Conservation (phyloP, 2,113 vertebrate species). For the Clarias magur region DNA sequence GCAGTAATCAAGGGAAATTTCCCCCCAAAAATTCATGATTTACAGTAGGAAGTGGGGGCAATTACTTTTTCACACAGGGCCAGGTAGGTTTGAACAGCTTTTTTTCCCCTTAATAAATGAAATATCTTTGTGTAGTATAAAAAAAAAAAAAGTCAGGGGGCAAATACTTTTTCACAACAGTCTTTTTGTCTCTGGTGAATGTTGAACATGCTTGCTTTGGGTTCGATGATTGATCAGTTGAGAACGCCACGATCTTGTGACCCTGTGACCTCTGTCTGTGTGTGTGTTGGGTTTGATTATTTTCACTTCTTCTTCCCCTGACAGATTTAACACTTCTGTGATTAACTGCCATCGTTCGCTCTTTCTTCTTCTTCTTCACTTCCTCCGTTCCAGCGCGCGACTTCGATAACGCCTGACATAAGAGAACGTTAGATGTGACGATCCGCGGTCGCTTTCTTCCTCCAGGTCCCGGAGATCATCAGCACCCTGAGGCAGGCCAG, state of each 20-base stretch:
- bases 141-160: too few species aligned
- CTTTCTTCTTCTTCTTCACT: neutral
- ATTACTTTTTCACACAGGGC: too few species aligned
- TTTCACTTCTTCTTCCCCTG: conserved; percentile 5
- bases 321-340: neutral
- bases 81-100: too few species aligned
- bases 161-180: too few species aligned
- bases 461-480: conserved; percentile 94
- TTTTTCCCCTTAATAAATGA: too few species aligned
- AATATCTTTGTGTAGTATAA: too few species aligned
- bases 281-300: too few species aligned
- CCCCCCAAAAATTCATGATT: too few species aligned
- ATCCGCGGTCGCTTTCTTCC: neutral
- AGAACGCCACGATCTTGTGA: too few species aligned
- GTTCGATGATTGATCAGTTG: neutral
- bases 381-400: neutral
- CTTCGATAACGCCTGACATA: neutral
- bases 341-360: too few species aligned
- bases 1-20: too few species aligned
- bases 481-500: conserved; percentile 90
- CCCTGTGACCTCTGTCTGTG: neutral
- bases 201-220: neutral
- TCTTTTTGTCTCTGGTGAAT: neutral
- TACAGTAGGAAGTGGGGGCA: too few species aligned
- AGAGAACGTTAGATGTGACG: neutral